phyloP scores from a whole-genome alignment of 2,888 invertebrate genomes.

The Gari tellinella region DNA sequence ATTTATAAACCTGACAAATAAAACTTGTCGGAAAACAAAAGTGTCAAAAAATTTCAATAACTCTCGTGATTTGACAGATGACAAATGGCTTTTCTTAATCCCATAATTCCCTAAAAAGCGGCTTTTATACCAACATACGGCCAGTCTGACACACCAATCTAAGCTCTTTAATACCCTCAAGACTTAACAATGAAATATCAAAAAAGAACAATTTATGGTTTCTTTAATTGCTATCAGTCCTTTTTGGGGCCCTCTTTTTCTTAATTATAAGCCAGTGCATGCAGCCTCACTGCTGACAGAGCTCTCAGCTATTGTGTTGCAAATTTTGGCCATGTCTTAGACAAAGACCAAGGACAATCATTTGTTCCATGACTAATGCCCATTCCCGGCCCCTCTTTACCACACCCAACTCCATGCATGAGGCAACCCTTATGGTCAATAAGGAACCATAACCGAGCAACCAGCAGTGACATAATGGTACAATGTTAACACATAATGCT shows the following conservation, averaged over 20 bases:
- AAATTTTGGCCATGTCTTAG: slow-evolving; percentile 13
- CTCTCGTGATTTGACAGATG: slow-evolving; percentile 13
- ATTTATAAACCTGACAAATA: too few species aligned
- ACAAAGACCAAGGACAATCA: too few species aligned
- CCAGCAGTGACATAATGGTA: too few species aligned
- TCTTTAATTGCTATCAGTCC: slow-evolving; percentile 51
- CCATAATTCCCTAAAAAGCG: slow-evolving; percentile 37
- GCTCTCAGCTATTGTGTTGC: slow-evolving; percentile 16
- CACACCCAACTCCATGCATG: too few species aligned
- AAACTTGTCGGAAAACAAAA: slow-evolving; percentile 17
- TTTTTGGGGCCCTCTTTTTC: slow-evolving; percentile 33
- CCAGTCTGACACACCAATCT: slow-evolving; percentile 29
- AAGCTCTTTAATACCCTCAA: slow-evolving; percentile 45
- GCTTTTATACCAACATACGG: slow-evolving; percentile 27
- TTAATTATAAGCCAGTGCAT: slow-evolving; percentile 42
- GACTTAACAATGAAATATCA: slow-evolving; percentile 33
- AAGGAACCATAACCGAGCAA: too few species aligned
- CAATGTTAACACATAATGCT: too few species aligned
- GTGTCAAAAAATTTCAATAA: slow-evolving; percentile 25
- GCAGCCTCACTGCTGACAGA: slow-evolving; percentile 30
- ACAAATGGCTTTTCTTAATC: slow-evolving; percentile 39
- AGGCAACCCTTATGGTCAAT: too few species aligned
- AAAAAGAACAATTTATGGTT: slow-evolving; percentile 55
- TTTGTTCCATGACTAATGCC: too few species aligned
- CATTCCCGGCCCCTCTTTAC: too few species aligned